phyloP scores from a whole-genome alignment of 2,113 vertebrate species.

The Cryptotis parvus region DNA sequence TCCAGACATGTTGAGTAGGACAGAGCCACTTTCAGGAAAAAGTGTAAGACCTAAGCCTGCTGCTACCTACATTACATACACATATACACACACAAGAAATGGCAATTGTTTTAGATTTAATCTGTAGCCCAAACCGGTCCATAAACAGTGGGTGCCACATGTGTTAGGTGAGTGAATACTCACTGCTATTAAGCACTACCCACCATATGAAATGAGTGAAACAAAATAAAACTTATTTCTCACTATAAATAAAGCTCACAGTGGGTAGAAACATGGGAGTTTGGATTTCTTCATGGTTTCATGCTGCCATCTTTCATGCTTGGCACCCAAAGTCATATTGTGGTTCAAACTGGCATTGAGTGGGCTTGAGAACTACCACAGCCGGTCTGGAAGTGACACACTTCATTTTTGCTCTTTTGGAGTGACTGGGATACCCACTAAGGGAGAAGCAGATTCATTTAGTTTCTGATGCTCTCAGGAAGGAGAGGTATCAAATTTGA shows the following conservation, averaged over 20 bases:
- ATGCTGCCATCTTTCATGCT: neutral
- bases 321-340: neutral
- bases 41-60: neutral
- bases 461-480: neutral
- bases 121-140: neutral
- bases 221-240: neutral
- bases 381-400: neutral
- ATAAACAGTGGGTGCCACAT: neutral
- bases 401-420: too few species aligned
- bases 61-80: neutral
- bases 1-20: neutral
- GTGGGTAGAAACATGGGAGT: too few species aligned
- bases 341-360: neutral
- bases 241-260: too few species aligned
- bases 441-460: neutral
- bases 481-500: neutral
- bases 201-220: neutral
- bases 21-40: neutral
- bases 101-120: neutral
- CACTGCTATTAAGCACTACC: neutral
- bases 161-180: neutral
- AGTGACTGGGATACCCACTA: too few species aligned
- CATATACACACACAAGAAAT: neutral
- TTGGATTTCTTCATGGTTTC: neutral
- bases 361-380: too few species aligned